Base-by-base conservation (phyloP, 2,797 vertebrate genomes). In the Oceanodroma leucorhoa region DNA sequence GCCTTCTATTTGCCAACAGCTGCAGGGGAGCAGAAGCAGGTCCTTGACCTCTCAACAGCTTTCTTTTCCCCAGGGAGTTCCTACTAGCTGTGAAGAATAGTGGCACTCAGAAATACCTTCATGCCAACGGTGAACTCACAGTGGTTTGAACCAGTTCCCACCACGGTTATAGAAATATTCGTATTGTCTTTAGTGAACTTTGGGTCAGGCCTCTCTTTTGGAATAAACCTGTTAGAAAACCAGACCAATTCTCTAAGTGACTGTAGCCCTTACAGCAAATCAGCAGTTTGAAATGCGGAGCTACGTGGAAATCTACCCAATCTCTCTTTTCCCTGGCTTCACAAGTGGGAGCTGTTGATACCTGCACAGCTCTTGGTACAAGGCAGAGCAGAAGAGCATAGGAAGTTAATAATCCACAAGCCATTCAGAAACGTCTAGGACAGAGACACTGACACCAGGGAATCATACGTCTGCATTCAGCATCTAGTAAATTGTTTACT, bases 271-370 rank as follows among this genome's bases (percentile, higher is more conserved):
- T 75, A 22, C 69, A 93, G 93, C 95, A 97, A 96, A 97, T 92
- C 94, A 95, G 90, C 89, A 86, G 75, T 78, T 78, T 57, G 88
- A 94, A 89, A 89, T 84, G 84, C 72, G 24, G 70, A 95, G 94
- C 80, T 94, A 41, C 11, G 14, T 79, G 87, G 62, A 94, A 94
- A 96, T 81, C 92, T 75, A 83, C 83, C 89, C 92, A 90, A 76
- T 86, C 76, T 83, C 87, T 88, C 65, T 61, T 58, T 88, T 87
- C 65, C 43, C 46, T 72, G 54, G 77, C 70, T 94, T 94, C 90
- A 91, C 89, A 95, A 96, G 93, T 71, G 83, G 94, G 91, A 97
- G 94, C 95, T 96, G 70, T 91, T 93, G 93, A 72, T 93, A 96
- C 91, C 95, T 96, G 91, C 85, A 82, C 14, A 0, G 80, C 78